phyloP scores from a whole-genome alignment of 1,140 invertebrate species.

The Rhagoletis pomonella region DNA sequence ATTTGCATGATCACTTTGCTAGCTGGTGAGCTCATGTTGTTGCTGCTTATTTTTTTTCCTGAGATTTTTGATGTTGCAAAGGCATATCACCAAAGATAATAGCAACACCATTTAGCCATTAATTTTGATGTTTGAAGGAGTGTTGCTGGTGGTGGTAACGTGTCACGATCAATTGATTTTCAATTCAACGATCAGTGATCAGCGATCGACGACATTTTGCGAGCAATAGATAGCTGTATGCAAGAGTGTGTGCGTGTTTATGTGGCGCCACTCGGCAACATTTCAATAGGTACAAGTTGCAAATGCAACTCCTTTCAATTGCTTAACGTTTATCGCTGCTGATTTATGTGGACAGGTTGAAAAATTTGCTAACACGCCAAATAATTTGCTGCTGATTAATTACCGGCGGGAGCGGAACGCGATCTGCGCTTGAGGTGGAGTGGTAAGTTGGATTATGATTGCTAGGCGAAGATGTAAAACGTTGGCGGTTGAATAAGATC shows the following conservation, averaged over 20 bases:
- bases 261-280: constrained; percentile 4
- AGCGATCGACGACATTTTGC: neutral
- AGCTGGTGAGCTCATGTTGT: neutral
- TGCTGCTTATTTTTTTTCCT: neutral
- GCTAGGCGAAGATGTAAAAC: neutral
- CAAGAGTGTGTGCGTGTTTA: neutral
- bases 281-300: neutral
- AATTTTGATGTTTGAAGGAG: constrained; percentile 44
- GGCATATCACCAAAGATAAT: constrained; percentile 19
- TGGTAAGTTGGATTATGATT: neutral
- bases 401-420: neutral
- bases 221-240: neutral
- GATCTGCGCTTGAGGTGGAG: neutral
- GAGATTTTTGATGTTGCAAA: neutral
- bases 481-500: neutral
- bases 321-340: neutral
- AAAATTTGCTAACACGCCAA: constrained; percentile 44
- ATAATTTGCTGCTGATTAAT: constrained; percentile 44
- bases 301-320: neutral
- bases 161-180: constrained; percentile 16
- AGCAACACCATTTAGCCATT: constrained; percentile 45
- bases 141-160: constrained; percentile 11
- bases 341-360: constrained; percentile 33
- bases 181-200: neutral
- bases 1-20: constrained; percentile 32